Conservation (phyloP, 2,888 invertebrate species). For the Brenthis hecate region DNA sequence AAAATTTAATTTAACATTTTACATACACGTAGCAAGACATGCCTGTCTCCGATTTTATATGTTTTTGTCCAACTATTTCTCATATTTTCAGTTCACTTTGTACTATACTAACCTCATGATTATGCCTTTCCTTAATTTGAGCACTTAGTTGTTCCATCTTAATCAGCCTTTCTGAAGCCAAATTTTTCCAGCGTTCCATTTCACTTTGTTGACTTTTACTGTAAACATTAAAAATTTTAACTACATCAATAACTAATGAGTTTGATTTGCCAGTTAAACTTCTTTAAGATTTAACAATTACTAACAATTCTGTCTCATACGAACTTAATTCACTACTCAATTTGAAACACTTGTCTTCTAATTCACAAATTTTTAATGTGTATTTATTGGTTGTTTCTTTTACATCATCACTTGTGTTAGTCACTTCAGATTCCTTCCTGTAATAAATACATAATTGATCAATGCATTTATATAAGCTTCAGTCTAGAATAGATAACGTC, state of each 20-base stretch:
- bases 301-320: constrained; percentile 78
- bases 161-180: constrained; percentile 85
- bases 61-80: not conserved
- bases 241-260: not conserved
- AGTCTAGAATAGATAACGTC: constrained; percentile 41
- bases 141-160: constrained; percentile 84
- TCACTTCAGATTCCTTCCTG: constrained; percentile 59
- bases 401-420: constrained; percentile 51
- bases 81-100: no score
- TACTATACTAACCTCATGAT: constrained; percentile 71
- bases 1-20: no score
- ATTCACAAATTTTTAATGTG: constrained; percentile 62
- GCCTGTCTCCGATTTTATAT: not conserved
- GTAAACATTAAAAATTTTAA: constrained; percentile 36
- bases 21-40: not conserved
- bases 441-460: constrained; percentile 50
- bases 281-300: constrained; percentile 29
- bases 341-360: constrained; percentile 71
- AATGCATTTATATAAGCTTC: constrained; percentile 27
- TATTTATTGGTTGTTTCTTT: constrained; percentile 68
- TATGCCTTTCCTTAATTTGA: constrained; percentile 84
- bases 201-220: constrained; percentile 67
- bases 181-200: constrained; percentile 83
- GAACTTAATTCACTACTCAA: constrained; percentile 70
- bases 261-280: no score